Evolutionary conservation across 2,113 vertebrate genomes (phyloP), one percentile per base, ranked within the genome.

Genomic region (Pycnonotus jocosus): DNA sequence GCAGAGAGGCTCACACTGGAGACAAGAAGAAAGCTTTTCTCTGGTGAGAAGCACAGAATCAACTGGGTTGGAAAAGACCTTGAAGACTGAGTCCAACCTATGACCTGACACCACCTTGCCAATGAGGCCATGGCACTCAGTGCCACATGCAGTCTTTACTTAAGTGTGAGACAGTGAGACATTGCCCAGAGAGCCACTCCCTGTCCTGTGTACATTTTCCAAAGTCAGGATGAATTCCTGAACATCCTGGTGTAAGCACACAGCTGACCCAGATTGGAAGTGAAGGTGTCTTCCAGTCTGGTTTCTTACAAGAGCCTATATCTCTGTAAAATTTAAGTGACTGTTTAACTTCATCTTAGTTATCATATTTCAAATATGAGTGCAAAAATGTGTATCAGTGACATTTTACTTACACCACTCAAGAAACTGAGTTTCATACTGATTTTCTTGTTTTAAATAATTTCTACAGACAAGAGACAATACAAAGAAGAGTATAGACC

Each of bases 41-140:
- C 40, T 57, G 28, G 37, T 80, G 47, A 30, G 28, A 47, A 50
- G 42, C 31, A 50, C 44, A 21, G 44, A 50, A 50, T 60, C 44
- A 37, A 4, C 17, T 68, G 33, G 14, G 27, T 44, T 77, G 37
- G 45, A 77, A 68, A 77, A 37, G 14, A 50, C 11, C 14, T 66
- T 68, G 13, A 50, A 25, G 33, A 15, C 22, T 0, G 1, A 23
- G 53, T 68, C 17, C 22, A 58, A 1, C 53, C 22, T 77, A 1
- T 77, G 53, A 27, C 11, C 44, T 22, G 44, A 33, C 18, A 27
- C 31, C 31, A 31, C 11, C 21, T 42, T 86, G 25, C 13, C 37
- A 42, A 12, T 0, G 2, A 76, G 51, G 30, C 50, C 8, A 11
- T 48, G 60, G 24, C 61, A 50, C 44, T 76, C 35, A 42, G 25